Conservation (phyloP, 1,140 invertebrate genomes). For the Protaetia brevitarsis region DNA sequence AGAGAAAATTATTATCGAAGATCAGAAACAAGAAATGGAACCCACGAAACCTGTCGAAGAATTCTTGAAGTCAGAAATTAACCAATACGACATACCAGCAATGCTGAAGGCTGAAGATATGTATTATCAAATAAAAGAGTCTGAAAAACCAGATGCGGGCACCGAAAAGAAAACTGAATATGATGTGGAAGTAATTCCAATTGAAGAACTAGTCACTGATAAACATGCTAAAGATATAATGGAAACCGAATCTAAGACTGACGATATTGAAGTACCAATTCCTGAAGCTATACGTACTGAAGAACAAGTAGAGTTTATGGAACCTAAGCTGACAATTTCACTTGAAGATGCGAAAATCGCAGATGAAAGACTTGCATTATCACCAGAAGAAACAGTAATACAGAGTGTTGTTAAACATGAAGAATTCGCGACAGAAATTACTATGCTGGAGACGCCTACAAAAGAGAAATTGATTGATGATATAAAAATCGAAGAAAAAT, state of each 20-base stretch:
- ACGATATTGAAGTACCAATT: background rate
- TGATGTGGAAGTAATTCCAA: background rate
- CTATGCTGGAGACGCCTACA: too few relatives aligned
- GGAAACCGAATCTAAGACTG: background rate
- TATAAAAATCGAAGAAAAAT: background rate
- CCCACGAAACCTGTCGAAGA: background rate
- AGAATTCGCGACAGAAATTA: too few relatives aligned
- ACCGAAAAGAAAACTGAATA: background rate
- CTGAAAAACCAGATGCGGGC: background rate
- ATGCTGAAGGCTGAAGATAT: too few relatives aligned
- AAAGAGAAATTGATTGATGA: too few relatives aligned
- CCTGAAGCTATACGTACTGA: background rate
- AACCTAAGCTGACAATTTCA: background rate
- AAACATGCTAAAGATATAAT: background rate
- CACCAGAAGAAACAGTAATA: too few relatives aligned
- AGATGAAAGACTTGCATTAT: too few relatives aligned
- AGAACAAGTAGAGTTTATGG: background rate
- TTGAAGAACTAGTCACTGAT: background rate
- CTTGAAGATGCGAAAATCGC: too few relatives aligned
- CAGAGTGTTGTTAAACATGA: too few relatives aligned
- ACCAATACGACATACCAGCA: too few relatives aligned
- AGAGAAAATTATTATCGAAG: conserved; percentile 2
- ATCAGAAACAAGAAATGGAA: background rate
- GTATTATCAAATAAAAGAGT: too few relatives aligned
- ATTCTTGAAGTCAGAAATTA: background rate